phyloP scores from a whole-genome alignment of 1,140 invertebrate genomes.

The Drosophila sp. region DNA sequence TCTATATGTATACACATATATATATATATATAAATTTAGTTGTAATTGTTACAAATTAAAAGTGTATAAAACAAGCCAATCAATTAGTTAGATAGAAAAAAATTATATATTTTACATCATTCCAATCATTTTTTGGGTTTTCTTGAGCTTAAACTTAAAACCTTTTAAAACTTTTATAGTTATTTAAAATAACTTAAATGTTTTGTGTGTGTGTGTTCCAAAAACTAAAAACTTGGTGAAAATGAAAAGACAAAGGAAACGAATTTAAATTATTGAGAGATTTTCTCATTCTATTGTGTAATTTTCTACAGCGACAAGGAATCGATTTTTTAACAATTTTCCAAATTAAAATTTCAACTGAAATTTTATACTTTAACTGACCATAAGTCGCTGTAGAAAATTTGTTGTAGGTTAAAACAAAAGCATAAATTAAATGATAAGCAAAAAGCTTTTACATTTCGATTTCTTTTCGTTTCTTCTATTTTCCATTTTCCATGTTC shows the following conservation, averaged over 20 bases:
- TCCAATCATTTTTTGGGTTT: conserved; percentile 28
- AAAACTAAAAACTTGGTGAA: background rate
- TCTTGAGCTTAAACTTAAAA: conserved; percentile 54
- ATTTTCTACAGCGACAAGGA: too few species aligned
- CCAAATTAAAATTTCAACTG: too few species aligned
- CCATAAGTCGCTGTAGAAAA: too few species aligned
- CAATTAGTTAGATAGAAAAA: conserved; percentile 59
- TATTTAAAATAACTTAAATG: conserved; percentile 75
- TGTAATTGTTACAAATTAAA: conserved; percentile 74
- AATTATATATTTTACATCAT: conserved; percentile 62
- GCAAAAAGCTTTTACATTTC: background rate
- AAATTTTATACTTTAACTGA: too few species aligned
- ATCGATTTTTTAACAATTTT: too few species aligned
- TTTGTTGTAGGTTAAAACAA: background rate
- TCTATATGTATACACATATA: conserved; percentile 62
- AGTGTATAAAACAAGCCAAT: conserved; percentile 71
- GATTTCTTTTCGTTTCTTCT: background rate
- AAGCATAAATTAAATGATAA: background rate
- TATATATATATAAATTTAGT: conserved; percentile 68
- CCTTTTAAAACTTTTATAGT: conserved; percentile 65
- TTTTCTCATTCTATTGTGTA: too few species aligned
- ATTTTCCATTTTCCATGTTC: conserved; percentile 1
- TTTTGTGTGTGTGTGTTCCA: conserved; percentile 5
- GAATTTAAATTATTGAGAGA: background rate
- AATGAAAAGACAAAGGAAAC: conserved; percentile 1